These are phyloP conservation scores for Phasia obesa DNA, from an alignment of 2,888 invertebrate genomes.

Conservation along the genomic window DNA sequence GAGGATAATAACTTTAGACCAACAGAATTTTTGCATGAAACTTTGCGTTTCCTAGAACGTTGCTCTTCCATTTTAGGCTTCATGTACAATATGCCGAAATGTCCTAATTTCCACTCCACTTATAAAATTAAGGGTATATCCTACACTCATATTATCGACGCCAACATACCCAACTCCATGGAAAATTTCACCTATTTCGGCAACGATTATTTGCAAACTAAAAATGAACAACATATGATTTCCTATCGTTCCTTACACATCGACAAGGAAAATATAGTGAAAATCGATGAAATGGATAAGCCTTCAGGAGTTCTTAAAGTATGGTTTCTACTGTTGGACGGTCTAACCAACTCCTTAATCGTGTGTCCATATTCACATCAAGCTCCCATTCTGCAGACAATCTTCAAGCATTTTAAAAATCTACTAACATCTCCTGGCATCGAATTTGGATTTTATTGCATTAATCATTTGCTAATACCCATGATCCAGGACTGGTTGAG, in stretches of 20 bases:
- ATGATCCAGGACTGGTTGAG: conserved; percentile 97
- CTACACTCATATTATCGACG: conserved; percentile 91
- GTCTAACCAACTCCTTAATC: conserved; percentile 90
- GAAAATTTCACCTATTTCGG: conserved; percentile 88
- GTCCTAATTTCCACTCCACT: conserved; percentile 95
- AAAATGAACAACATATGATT: conserved; percentile 86
- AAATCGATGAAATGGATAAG: conserved; percentile 86
- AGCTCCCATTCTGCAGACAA: conserved; percentile 92
- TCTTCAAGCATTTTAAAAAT: conserved; percentile 92
- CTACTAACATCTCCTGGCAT: conserved; percentile 91
- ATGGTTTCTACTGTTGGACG: conserved; percentile 95
- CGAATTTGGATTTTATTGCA: conserved; percentile 94
- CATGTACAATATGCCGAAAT: conserved; percentile 97
- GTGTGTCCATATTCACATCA: conserved; percentile 95
- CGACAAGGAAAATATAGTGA: conserved; percentile 82
- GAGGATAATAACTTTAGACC: conserved; percentile 83
- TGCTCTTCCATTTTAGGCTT: conserved; percentile 94
- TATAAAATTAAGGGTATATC: conserved; percentile 91
- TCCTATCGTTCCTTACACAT: conserved; percentile 82
- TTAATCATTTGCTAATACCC: conserved; percentile 95
- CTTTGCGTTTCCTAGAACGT: conserved; percentile 91
- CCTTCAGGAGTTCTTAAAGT: conserved; percentile 93
- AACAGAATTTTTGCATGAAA: conserved; percentile 85
- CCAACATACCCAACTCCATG: conserved; percentile 89
- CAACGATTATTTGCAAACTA: conserved; percentile 85